Evolutionary conservation across 1,140 invertebrate species (phyloP), one percentile per base, ranked within the genome.

Genomic region (Aphelinus atriplicis): DNA sequence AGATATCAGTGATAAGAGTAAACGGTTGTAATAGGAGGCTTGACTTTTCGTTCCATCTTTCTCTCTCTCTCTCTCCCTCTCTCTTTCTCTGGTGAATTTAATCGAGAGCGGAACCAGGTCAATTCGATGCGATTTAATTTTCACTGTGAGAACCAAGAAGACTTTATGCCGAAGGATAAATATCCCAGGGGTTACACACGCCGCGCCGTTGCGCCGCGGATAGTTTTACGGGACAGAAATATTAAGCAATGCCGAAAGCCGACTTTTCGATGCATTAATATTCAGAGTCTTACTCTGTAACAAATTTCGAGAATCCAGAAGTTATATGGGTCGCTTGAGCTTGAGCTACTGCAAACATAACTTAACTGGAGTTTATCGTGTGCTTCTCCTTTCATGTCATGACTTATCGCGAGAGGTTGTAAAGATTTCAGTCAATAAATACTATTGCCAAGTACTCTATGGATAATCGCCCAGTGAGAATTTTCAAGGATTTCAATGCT

Each of bases 41-140:
- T 26, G 26, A 26, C 26, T 26, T 26, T 26, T 26, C 26, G 26
- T 26, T 26, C 26, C 26, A 26, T 26, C 26, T n/a, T n/a, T 26
- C 26, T 26, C 26, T 26, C 26, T 26, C 26, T 26, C 26, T 26
- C 26, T 65, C 3, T 48, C 61, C 48, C 7, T 45, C 2, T 53
- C 10, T 65, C 48, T 65, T 48, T 42, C 48, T 3, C 55, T 50
- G 4, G 45, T 46, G 51, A 71, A 65, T 72, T 72, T 65, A 72
- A 72, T 72, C 62, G 50, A 60, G 45, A 65, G 68, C 4, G 51
- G n/a, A 71, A 72, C 57, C 58, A 72, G 70, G 75, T 72, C 69
- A 76, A 76, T 55, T 68, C 57, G 55, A 76, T 76, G 69, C 75
- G 50, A 76, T 76, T 72, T 72, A 61, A 72, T 72, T 70, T 76